Percentiles rank a stretch among this genome's conserved stretches.
Evolutionary conservation across 2,888 invertebrate genomes (phyloP).

Genomic region (Pherbina coryleti): DNA sequence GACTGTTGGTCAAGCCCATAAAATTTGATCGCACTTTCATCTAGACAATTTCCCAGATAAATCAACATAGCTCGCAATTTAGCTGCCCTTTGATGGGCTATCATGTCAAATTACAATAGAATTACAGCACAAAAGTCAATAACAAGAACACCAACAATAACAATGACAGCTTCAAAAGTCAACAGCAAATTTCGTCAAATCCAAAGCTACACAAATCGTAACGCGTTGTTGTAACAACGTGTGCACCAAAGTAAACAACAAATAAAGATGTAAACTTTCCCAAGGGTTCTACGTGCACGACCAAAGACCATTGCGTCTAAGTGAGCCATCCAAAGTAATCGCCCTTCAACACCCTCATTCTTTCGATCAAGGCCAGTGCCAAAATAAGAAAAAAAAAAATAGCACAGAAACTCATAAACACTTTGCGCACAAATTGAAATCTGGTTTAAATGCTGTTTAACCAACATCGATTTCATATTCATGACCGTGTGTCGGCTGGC

Average conservation of each 20-base stretch:
- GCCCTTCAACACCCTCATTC: constrained; percentile 18
- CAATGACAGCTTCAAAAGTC: constrained; percentile 24
- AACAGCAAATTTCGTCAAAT: constrained; percentile 28
- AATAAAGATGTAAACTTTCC: constrained; percentile 34
- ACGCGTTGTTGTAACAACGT: neutral
- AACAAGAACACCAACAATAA: constrained; percentile 21
- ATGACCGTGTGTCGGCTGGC: constrained; percentile 18
- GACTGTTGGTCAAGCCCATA: neutral
- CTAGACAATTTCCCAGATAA: neutral
- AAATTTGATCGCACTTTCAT: neutral
- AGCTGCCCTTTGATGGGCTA: constrained; percentile 40
- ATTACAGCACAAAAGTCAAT: constrained; percentile 44
- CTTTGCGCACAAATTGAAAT: constrained; percentile 67
- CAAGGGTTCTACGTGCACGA: constrained; percentile 1
- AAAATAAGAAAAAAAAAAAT: neutral
- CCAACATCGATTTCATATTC: constrained; percentile 36
- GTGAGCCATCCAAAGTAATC: neutral
- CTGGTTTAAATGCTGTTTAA: constrained; percentile 45
- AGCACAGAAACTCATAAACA: constrained; percentile 61
- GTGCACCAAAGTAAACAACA: constrained; percentile 27
- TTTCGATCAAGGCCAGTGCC: constrained; percentile 24
- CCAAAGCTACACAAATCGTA: neutral
- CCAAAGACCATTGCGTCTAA: neutral
- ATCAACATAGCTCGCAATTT: neutral
- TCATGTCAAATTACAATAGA: constrained; percentile 44